Conservation (phyloP, 2,113 vertebrate species). For the Lipophrys pholis region DNA sequence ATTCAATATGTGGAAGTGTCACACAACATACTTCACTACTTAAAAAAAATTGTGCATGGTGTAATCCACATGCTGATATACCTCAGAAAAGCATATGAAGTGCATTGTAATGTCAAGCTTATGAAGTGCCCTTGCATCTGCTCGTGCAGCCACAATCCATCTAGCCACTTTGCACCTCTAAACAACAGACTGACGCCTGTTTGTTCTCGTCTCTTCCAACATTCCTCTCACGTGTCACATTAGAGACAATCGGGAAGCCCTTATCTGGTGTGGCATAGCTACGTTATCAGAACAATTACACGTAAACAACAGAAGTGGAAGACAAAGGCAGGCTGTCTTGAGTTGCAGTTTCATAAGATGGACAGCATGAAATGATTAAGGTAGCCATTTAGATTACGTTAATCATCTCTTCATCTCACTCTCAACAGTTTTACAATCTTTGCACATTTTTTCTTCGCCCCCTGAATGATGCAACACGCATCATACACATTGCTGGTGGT, state of each 20-base stretch:
- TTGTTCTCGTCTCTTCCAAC: not conserved
- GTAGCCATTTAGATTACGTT: not conserved
- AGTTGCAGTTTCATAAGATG: constrained; percentile 27
- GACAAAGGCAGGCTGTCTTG: constrained; percentile 7
- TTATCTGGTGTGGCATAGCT: constrained; percentile 9
- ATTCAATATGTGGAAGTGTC: constrained; percentile 27
- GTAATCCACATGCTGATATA: not conserved
- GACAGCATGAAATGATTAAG: constrained; percentile 20
- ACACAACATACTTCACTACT: constrained; percentile 11
- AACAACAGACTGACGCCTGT: not conserved
- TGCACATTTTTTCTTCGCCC: no score
- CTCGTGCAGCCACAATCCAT: constrained; percentile 28
- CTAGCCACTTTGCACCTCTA: constrained; percentile 1
- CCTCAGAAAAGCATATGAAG: constrained; percentile 4
- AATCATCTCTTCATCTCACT: no score
- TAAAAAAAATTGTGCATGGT: not conserved
- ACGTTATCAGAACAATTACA: constrained; percentile 26
- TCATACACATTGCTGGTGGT: no score
- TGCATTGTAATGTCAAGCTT: not conserved
- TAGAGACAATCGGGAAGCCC: not conserved
- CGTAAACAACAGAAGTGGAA: constrained; percentile 25
- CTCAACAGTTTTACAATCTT: no score
- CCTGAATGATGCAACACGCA: no score
- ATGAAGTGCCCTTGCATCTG: constrained; percentile 23
- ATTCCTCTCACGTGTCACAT: constrained; percentile 9